Percentiles rank a stretch among this genome's conserved stretches.
phyloP scores from a whole-genome alignment of 2,113 vertebrate genomes.

The Oxyruncus cristatus region DNA sequence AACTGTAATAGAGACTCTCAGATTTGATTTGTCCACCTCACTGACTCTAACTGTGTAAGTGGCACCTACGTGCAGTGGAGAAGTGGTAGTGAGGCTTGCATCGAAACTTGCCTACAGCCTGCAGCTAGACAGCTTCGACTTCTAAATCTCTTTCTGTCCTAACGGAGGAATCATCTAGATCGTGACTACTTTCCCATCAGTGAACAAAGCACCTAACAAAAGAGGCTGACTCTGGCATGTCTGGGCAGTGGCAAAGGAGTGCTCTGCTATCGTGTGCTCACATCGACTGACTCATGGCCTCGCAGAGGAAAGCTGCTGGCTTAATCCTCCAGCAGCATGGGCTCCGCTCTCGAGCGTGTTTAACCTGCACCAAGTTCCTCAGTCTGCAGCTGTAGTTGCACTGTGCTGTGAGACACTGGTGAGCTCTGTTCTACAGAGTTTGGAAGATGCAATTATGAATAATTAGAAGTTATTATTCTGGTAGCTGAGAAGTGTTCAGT shows the following conservation, averaged over 20 bases:
- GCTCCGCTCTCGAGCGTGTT: neutral
- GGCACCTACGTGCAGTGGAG: neutral
- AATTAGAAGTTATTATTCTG: neutral
- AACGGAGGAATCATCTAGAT: conserved; percentile 48
- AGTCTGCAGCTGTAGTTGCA: neutral
- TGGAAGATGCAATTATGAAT: neutral
- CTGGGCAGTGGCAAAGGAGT: conserved; percentile 52
- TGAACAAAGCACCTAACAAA: conserved; percentile 46
- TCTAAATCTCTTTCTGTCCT: conserved; percentile 45
- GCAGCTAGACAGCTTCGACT: conserved; percentile 52
- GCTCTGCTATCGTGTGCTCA: neutral
- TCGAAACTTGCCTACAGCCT: conserved; percentile 41
- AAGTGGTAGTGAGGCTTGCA: neutral
- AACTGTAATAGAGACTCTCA: neutral
- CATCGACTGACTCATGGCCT: conserved; percentile 53
- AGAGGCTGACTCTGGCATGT: conserved; percentile 51
- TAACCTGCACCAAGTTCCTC: neutral
- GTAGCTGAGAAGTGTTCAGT: neutral
- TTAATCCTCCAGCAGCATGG: neutral
- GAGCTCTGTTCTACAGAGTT: neutral
- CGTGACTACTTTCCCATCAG: conserved; percentile 51
- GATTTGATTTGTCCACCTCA: neutral
- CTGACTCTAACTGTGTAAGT: neutral
- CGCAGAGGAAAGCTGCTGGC: neutral
- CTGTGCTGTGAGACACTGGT: neutral